These are phyloP conservation scores for Ernsta delagoae DNA, from an alignment of 2,888 invertebrate genomes.

Conservation along the genomic window DNA sequence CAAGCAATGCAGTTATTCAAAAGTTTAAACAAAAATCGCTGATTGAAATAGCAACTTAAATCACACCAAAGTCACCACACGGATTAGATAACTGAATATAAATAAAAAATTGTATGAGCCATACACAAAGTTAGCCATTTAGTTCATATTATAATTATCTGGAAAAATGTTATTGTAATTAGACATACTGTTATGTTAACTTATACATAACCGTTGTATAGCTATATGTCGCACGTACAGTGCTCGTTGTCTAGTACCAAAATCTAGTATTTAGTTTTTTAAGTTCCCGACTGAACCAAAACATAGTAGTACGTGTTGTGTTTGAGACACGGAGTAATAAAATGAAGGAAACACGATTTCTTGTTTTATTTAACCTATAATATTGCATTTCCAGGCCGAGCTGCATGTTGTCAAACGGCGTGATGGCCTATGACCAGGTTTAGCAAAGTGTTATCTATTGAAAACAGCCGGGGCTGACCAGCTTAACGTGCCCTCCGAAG, in stretches of 20 bases:
- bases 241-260: constrained; percentile 73
- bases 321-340: constrained; percentile 76
- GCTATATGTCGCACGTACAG: constrained; percentile 51
- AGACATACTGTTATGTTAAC: constrained; percentile 28
- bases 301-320: constrained; percentile 73
- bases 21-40: no score
- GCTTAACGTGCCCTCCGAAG: no score
- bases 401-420: no score
- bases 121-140: constrained; percentile 67
- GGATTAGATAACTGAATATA: constrained; percentile 41
- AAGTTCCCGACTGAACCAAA: constrained; percentile 85
- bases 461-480: no score
- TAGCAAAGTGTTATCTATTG: no score
- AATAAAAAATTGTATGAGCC: constrained; percentile 60
- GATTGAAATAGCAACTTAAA: background rate
- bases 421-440: no score
- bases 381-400: no score
- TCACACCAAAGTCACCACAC: constrained; percentile 22
- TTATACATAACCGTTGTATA: constrained; percentile 40
- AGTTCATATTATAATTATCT: constrained; percentile 45
- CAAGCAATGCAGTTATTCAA: no score
- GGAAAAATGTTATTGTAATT: constrained; percentile 31
- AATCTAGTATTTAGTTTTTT: constrained; percentile 78
- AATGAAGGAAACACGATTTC: constrained; percentile 59
- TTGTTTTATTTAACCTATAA: constrained; percentile 44